These are phyloP conservation scores for Vesta saturnalis DNA, from an alignment of 2,888 invertebrate genomes.

Conservation along the genomic window DNA sequence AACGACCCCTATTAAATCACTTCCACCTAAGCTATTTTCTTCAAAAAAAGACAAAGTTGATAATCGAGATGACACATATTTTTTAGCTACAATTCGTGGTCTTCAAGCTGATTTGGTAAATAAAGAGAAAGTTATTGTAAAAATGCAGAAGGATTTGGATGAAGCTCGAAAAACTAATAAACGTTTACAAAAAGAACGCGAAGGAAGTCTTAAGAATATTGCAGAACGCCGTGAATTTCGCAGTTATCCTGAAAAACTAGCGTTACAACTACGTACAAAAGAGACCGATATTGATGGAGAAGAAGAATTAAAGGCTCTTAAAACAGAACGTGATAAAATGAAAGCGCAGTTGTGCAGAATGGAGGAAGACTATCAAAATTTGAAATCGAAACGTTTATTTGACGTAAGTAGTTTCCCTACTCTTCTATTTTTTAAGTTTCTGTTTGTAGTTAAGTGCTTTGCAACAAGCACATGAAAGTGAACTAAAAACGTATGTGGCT, in stretches of 20 bases:
- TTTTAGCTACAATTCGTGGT: slow-evolving; percentile 82
- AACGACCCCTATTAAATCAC: slow-evolving; percentile 42
- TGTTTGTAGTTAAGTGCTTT: slow-evolving; percentile 76
- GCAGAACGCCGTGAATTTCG: slow-evolving; percentile 56
- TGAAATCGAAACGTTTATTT: slow-evolving; percentile 81
- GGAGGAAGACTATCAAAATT: slow-evolving; percentile 77
- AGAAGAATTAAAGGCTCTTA: slow-evolving; percentile 64
- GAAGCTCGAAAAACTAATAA: slow-evolving; percentile 80
- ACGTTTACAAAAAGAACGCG: slow-evolving; percentile 80
- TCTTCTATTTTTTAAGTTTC: background rate
- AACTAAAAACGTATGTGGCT: slow-evolving; percentile 73
- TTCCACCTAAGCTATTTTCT: slow-evolving; percentile 19
- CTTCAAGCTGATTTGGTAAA: slow-evolving; percentile 77
- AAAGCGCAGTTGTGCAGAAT: slow-evolving; percentile 66
- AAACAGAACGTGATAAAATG: slow-evolving; percentile 71
- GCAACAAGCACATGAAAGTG: slow-evolving; percentile 77
- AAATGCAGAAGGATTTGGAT: slow-evolving; percentile 79
- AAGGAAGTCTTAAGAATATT: slow-evolving; percentile 65
- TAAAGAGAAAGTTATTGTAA: slow-evolving; percentile 77
- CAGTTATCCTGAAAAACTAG: slow-evolving; percentile 56
- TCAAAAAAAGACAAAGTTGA: slow-evolving; percentile 65
- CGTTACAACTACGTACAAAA: slow-evolving; percentile 55
- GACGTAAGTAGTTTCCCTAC: slow-evolving; percentile 75
- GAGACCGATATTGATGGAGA: slow-evolving; percentile 57
- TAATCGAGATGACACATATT: slow-evolving; percentile 80